phyloP scores from a whole-genome alignment of 2,797 vertebrate species.

The Phoeniculus purpureus region DNA sequence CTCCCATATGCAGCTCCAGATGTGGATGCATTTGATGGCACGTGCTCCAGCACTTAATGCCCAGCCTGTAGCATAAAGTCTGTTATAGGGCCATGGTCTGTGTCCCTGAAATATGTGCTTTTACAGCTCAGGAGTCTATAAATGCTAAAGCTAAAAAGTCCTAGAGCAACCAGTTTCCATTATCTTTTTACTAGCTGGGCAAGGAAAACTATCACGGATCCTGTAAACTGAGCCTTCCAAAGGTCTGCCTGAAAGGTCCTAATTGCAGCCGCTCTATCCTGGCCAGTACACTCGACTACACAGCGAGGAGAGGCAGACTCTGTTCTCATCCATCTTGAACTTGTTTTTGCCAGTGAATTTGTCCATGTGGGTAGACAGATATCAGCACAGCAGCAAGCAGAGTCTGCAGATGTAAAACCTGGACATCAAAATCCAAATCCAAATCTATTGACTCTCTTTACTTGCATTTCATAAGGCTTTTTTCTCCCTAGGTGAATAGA shows the following conservation, averaged over 20 bases:
- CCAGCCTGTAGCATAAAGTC: rapidly evolving
- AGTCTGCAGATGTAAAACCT: background rate
- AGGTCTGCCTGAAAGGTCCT: background rate
- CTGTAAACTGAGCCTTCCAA: background rate
- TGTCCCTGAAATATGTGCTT: background rate
- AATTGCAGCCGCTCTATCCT: background rate
- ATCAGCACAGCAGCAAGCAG: background rate
- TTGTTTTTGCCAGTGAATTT: rapidly evolving
- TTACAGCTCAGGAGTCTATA: background rate
- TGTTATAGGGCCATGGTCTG: background rate
- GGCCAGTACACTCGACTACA: background rate
- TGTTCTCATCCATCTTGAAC: background rate
- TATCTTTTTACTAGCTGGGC: background rate
- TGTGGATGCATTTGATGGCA: background rate
- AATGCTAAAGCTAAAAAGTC: background rate
- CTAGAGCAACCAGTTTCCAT: background rate
- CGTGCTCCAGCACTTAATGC: background rate
- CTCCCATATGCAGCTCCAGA: background rate
- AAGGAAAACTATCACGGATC: background rate
- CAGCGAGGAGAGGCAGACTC: background rate
- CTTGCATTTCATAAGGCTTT: background rate
- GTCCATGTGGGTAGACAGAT: background rate
- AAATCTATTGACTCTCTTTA: background rate
- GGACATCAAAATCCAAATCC: background rate
- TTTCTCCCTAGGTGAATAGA: background rate